A percentile compares a stretch with the other conserved stretches of the same genome.
These are phyloP conservation scores for Caradrina kadenii DNA, from an alignment of 2,888 invertebrate genomes.

Conservation along the genomic window DNA sequence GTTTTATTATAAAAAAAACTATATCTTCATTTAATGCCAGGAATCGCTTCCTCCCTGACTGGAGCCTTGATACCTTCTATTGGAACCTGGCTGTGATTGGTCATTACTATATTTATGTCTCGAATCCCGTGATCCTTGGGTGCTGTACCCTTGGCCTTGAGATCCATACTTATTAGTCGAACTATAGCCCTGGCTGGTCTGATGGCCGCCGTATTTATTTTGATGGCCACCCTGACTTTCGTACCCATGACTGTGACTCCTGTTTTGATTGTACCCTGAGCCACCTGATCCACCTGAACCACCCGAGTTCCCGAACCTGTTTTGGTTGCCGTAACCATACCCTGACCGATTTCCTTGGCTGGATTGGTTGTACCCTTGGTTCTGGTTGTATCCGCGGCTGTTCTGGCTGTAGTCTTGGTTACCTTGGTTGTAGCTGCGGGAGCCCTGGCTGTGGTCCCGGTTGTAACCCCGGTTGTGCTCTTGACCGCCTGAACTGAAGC, in stretches of 20 bases:
- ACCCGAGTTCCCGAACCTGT: conserved; percentile 43
- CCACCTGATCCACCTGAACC: conserved; percentile 31
- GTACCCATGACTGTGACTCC: conserved; percentile 60
- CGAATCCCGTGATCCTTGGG: conserved; percentile 50
- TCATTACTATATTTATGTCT: conserved; percentile 54
- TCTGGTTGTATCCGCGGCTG: conserved; percentile 60
- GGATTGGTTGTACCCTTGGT: conserved; percentile 62
- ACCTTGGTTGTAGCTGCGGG: conserved; percentile 41
- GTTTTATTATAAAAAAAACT: conserved; percentile 20
- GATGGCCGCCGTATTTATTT: conserved; percentile 49
- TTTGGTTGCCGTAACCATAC: conserved; percentile 57
- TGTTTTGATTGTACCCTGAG: conserved; percentile 53
- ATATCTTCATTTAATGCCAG: conserved; percentile 46
- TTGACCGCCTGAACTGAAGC: conserved; percentile 40
- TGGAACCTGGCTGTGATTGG: conserved; percentile 44
- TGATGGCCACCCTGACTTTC: conserved; percentile 60
- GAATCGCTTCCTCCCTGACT: conserved; percentile 54
- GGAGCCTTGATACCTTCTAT: conserved; percentile 55
- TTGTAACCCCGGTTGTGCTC: conserved; percentile 40
- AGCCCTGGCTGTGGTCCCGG: conserved; percentile 61
- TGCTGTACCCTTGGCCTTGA: conserved; percentile 56
- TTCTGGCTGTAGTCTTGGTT: conserved; percentile 47
- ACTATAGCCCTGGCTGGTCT: conserved; percentile 55
- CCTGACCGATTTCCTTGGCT: conserved; percentile 54
- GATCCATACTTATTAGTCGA: conserved; percentile 34